These are phyloP conservation scores for Plestiodon gilberti DNA, from an alignment of 2,113 vertebrate genomes.

Conservation along the genomic window DNA sequence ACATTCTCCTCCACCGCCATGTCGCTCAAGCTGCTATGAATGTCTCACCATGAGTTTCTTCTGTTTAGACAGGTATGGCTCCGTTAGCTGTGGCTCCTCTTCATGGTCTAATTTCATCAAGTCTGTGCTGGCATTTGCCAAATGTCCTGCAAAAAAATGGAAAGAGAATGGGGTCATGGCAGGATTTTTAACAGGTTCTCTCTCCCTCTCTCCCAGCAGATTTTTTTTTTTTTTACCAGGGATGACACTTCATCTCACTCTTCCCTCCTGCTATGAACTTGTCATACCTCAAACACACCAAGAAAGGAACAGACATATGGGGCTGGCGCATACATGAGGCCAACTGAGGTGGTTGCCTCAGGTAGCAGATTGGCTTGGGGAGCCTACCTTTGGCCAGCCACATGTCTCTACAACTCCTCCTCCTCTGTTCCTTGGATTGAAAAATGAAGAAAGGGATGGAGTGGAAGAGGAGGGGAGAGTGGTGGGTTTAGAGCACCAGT, in stretches of 20 bases:
- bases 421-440: too few species aligned
- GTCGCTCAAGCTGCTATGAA: background rate
- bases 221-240: background rate
- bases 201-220: too few species aligned
- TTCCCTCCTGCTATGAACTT: background rate
- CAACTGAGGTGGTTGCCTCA: too few species aligned
- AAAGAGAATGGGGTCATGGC: background rate
- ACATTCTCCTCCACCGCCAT: too few species aligned
- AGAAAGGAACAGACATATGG: background rate
- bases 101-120: constrained; percentile 97
- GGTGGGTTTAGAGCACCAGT: too few species aligned
- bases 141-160: constrained; percentile 84
- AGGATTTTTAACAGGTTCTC: background rate
- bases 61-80: constrained; percentile 98
- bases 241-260: background rate
- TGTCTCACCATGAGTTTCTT: constrained; percentile 97
- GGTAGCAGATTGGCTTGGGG: too few species aligned
- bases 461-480: too few species aligned
- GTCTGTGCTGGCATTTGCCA: constrained; percentile 92
- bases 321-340: too few species aligned
- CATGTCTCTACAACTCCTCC: too few species aligned
- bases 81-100: constrained; percentile 93
- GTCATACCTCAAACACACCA: background rate
- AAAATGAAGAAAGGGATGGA: background rate
- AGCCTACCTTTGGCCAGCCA: too few species aligned